Evolutionary conservation across 2,113 vertebrate species (phyloP).

Genomic region (Triplophysa siluroides): DNA sequence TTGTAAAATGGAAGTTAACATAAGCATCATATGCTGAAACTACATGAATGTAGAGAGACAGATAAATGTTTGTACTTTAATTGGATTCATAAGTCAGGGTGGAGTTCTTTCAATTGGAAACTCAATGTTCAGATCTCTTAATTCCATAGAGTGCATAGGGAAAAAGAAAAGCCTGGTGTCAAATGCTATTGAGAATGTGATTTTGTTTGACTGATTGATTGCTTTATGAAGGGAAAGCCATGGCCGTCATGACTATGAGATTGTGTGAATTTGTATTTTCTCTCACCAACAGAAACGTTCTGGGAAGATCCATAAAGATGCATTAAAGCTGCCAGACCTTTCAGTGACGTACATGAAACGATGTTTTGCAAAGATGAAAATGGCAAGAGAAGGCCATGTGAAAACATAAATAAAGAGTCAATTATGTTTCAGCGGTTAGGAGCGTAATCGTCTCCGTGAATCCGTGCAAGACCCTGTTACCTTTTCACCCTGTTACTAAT

Average conservation of each 20-base stretch:
- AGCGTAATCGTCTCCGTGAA: constrained; percentile 2
- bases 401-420: constrained; percentile 7
- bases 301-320: too few relatives aligned
- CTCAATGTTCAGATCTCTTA: constrained; percentile 50
- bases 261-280: constrained; percentile 5
- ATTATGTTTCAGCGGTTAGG: constrained; percentile 32
- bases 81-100: constrained; percentile 47
- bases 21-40: too few relatives aligned
- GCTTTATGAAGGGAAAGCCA: constrained; percentile 52
- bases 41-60: neutral
- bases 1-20: too few relatives aligned
- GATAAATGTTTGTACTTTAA: constrained; percentile 2
- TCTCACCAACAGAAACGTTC: too few relatives aligned
- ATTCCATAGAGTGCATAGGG: constrained; percentile 64
- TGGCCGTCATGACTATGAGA: neutral
- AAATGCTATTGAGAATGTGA: constrained; percentile 63
- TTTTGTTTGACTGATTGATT: constrained; percentile 62
- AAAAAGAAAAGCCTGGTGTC: constrained; percentile 62
- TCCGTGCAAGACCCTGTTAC: constrained; percentile 42
- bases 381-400: neutral
- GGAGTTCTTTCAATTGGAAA: constrained; percentile 38
- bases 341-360: too few relatives aligned
- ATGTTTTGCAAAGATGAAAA: neutral
- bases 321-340: too few relatives aligned
- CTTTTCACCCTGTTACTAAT: neutral